phyloP scores from a whole-genome alignment of 2,797 vertebrate species.

The Carapus acus region DNA sequence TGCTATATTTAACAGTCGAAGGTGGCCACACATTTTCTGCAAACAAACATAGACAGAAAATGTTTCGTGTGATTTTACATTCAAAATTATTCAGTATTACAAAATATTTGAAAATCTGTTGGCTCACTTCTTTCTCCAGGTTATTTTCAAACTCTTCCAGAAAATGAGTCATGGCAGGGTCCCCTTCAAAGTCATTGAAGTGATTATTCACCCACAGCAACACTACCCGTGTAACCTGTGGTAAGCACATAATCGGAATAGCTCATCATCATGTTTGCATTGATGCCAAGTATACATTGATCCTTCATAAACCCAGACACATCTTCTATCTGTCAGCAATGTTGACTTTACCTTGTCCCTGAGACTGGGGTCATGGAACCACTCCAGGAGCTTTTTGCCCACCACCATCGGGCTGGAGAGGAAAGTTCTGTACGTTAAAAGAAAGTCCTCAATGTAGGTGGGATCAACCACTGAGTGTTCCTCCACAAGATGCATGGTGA shows the following conservation, averaged over 20 bases:
- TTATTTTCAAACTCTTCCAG: constrained; percentile 99
- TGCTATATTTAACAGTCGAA: constrained; percentile 97
- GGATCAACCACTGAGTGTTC: constrained; percentile 98
- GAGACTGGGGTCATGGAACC: constrained; percentile 99
- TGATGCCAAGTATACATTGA: no score
- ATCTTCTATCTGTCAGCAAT: background rate
- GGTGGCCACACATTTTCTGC: constrained; percentile 98
- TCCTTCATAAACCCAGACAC: no score
- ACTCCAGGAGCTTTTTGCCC: constrained; percentile 97
- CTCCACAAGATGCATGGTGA: constrained; percentile 98
- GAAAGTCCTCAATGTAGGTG: constrained; percentile 98
- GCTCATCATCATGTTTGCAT: constrained; percentile 11
- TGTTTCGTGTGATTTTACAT: background rate
- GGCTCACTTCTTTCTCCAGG: constrained; percentile 92
- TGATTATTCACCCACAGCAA: constrained; percentile 99
- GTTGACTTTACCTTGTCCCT: constrained; percentile 90
- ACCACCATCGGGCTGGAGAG: constrained; percentile 98
- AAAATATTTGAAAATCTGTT: fast-evolving
- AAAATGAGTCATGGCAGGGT: constrained; percentile 93
- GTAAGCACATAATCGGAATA: constrained; percentile 24
- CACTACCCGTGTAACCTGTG: constrained; percentile 98
- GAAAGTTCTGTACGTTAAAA: constrained; percentile 96
- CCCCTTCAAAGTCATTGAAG: constrained; percentile 99
- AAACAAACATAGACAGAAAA: background rate
- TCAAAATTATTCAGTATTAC: background rate